These are phyloP conservation scores for Oryzias curvinotus DNA, from an alignment of 2,113 vertebrate genomes.

Conservation along the genomic window DNA sequence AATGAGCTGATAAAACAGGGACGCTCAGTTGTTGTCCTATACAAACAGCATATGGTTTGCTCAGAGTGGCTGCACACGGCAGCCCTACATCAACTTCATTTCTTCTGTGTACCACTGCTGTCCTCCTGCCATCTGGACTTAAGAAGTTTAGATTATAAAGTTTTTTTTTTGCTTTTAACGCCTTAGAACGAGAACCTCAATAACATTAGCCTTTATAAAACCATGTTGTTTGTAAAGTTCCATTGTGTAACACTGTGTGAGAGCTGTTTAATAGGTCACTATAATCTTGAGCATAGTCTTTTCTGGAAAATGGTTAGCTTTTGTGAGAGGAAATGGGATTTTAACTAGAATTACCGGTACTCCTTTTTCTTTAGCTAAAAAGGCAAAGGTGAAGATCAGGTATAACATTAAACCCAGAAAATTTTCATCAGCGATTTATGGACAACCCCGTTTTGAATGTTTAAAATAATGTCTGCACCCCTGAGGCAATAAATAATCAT, in stretches of 20 bases:
- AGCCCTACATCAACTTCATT: constrained; percentile 54
- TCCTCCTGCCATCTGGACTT: constrained; percentile 66
- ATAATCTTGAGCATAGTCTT: too few species aligned
- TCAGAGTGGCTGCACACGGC: constrained; percentile 50
- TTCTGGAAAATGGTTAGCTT: too few species aligned
- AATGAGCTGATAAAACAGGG: constrained; percentile 71
- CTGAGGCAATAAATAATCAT: constrained; percentile 54
- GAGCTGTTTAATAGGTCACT: too few species aligned
- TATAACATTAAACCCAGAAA: constrained; percentile 13
- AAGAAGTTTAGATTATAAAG: constrained; percentile 54
- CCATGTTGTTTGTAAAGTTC: too few species aligned
- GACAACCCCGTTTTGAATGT: constrained; percentile 44
- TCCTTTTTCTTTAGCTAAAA: neutral
- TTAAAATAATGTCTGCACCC: constrained; percentile 33
- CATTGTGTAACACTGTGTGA: too few species aligned
- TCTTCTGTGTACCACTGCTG: constrained; percentile 41
- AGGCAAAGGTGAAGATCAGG: constrained; percentile 16
- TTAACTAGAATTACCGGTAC: too few species aligned
- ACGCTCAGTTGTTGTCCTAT: constrained; percentile 50
- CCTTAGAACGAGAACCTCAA: constrained; percentile 2
- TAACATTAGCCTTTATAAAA: too few species aligned
- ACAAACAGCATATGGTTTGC: constrained; percentile 69
- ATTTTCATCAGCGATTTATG: constrained; percentile 39
- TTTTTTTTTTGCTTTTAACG: constrained; percentile 44
- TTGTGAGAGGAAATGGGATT: too few species aligned